A percentile compares a stretch with the other conserved stretches of the same genome.
phyloP scores from a whole-genome alignment of 1,140 invertebrate species.

The Bilobella aurantiaca region DNA sequence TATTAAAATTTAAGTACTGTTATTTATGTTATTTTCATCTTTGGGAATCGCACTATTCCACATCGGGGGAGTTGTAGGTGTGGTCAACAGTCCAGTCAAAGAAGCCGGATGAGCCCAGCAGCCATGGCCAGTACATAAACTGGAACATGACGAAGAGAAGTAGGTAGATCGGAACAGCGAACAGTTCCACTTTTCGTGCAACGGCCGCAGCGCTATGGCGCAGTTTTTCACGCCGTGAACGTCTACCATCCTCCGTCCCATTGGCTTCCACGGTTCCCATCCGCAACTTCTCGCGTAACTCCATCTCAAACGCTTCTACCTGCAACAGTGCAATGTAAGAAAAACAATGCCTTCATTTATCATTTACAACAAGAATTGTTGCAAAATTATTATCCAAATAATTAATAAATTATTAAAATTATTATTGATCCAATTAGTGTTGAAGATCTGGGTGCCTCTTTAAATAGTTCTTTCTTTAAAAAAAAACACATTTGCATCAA shows the following conservation, averaged over 20 bases:
- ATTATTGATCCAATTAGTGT: too few relatives aligned
- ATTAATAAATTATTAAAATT: too few relatives aligned
- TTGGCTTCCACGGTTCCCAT: not conserved
- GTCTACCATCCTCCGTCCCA: not conserved
- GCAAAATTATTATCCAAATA: too few relatives aligned
- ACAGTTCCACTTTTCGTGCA: conserved; percentile 9
- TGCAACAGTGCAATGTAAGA: too few relatives aligned
- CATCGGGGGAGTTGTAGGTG: not conserved
- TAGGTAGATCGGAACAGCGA: conserved; percentile 11
- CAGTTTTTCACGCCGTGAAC: not conserved
- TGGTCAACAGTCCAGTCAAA: not conserved
- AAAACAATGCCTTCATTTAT: too few relatives aligned
- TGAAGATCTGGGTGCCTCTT: too few relatives aligned
- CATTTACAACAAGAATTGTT: too few relatives aligned
- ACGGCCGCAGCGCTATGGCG: not conserved
- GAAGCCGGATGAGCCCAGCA: conserved; percentile 1
- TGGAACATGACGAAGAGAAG: conserved; percentile 21
- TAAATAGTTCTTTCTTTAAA: too few relatives aligned
- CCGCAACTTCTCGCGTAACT: not conserved
- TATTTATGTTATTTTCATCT: too few relatives aligned
- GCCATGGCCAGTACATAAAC: conserved; percentile 24
- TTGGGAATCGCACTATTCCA: not conserved
- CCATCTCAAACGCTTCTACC: not conserved
- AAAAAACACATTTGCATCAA: too few relatives aligned
- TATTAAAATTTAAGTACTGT: too few relatives aligned